Conservation (phyloP, 2,797 vertebrate species). For the Salmo trutta region DNA sequence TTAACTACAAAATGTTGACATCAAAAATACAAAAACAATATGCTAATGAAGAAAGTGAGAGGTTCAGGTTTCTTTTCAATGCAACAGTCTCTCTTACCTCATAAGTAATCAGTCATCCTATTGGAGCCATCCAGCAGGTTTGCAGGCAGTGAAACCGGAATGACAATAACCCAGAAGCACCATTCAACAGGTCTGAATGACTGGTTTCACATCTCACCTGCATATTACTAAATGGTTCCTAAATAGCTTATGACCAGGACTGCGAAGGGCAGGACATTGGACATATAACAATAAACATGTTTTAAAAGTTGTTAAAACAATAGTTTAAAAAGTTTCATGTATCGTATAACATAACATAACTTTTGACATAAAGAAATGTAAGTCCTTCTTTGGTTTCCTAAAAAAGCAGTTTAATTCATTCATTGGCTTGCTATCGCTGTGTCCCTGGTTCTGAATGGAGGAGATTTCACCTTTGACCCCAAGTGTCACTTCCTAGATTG, state of each 20-base stretch:
- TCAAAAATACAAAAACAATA: background rate
- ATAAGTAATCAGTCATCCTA: background rate
- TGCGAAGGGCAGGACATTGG: background rate
- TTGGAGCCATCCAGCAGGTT: slow-evolving; percentile 54
- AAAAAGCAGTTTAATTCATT: background rate
- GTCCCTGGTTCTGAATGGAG: background rate
- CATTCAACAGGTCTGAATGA: slow-evolving; percentile 58
- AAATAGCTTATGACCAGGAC: background rate
- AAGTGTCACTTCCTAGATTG: background rate
- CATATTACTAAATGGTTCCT: slow-evolving; percentile 26
- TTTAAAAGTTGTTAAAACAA: background rate
- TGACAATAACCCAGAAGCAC: slow-evolving; percentile 49
- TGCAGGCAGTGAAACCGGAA: slow-evolving; percentile 68
- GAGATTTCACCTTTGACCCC: background rate
- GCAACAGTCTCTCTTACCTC: background rate
- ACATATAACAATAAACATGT: slow-evolving; percentile 9
- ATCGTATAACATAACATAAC: background rate
- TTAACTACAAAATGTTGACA: background rate
- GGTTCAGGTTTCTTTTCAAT: slow-evolving; percentile 17
- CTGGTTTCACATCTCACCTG: slow-evolving; percentile 66
- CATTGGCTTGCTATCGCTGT: background rate
- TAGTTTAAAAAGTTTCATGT: background rate
- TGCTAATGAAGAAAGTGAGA: background rate
- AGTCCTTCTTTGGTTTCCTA: slow-evolving; percentile 2
- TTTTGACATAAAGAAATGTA: background rate